These are phyloP conservation scores for Apoda limacodes DNA, from an alignment of 2,888 invertebrate genomes.

Conservation along the genomic window DNA sequence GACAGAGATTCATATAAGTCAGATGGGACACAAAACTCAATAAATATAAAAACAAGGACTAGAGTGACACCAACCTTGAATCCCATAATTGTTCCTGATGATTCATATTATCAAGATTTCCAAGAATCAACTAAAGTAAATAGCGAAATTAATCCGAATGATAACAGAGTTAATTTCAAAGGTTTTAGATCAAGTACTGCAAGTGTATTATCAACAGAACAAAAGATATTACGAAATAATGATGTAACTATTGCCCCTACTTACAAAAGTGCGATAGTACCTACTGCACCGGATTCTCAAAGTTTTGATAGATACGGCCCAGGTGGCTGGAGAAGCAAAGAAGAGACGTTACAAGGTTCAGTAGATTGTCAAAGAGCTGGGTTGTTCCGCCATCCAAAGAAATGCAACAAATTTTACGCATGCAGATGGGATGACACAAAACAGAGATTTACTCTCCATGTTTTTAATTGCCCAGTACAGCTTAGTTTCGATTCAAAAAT, in stretches of 20 bases:
- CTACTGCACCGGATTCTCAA: conserved; percentile 43
- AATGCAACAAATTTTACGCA: conserved; percentile 85
- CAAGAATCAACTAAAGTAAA: conserved; percentile 38
- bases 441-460: conserved; percentile 78
- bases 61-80: conserved; percentile 49
- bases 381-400: conserved; percentile 77
- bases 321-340: conserved; percentile 69
- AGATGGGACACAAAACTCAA: conserved; percentile 25
- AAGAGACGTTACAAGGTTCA: conserved; percentile 71
- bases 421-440: conserved; percentile 85
- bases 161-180: conserved; percentile 29
- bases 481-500: conserved; percentile 79
- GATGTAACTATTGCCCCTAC: conserved; percentile 54
- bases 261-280: conserved; percentile 36
- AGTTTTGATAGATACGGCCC: conserved; percentile 72
- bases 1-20: conserved; percentile 34
- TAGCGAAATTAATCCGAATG: conserved; percentile 34
- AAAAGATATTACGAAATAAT: conserved; percentile 45
- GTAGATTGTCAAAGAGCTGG: conserved; percentile 73
- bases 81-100: conserved; percentile 63
- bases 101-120: conserved; percentile 58
- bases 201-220: conserved; percentile 32
- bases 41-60: conserved; percentile 23
- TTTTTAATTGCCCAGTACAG: conserved; percentile 83
- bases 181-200: conserved; percentile 43